A percentile compares a stretch with the other conserved stretches of the same genome.
Conservation (phyloP, 2,113 vertebrate genomes). For the Eurystomus gularis region DNA sequence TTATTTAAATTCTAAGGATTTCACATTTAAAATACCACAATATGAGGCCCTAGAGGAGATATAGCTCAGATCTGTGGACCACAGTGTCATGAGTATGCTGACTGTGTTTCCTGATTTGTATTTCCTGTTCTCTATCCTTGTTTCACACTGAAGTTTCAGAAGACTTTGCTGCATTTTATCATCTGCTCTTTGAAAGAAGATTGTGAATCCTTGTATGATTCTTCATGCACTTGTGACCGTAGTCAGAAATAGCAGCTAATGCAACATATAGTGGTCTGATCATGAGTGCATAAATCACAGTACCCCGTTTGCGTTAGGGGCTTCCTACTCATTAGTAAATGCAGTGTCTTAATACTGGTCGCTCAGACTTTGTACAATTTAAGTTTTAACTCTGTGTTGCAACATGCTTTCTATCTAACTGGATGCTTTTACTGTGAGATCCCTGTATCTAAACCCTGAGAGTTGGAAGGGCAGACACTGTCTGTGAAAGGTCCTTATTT, state of each 20-base stretch:
- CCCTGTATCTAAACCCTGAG: neutral
- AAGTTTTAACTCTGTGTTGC: neutral
- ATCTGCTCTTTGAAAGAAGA: conserved; percentile 45
- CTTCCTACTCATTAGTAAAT: neutral
- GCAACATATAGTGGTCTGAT: neutral
- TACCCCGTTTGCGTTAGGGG: neutral
- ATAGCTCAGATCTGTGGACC: neutral
- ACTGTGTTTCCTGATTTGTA: conserved; percentile 37
- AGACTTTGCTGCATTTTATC: conserved; percentile 23
- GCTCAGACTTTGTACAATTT: neutral
- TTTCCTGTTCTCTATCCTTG: conserved; percentile 53
- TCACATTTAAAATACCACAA: neutral
- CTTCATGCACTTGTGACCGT: conserved; percentile 19
- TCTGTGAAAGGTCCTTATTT: neutral
- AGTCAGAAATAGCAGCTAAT: conserved; percentile 43
- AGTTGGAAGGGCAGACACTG: neutral
- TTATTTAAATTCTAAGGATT: conserved; percentile 12
- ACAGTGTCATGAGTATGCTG: conserved; percentile 40
- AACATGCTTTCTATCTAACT: neutral
- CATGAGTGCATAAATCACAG: conserved; percentile 11
- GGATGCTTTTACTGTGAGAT: neutral
- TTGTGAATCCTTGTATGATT: conserved; percentile 47
- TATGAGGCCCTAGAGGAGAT: neutral
- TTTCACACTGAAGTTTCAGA: conserved; percentile 22
- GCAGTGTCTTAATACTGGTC: neutral